Conservation (phyloP, 2,113 vertebrate species). For the Oryzias celebensis region DNA sequence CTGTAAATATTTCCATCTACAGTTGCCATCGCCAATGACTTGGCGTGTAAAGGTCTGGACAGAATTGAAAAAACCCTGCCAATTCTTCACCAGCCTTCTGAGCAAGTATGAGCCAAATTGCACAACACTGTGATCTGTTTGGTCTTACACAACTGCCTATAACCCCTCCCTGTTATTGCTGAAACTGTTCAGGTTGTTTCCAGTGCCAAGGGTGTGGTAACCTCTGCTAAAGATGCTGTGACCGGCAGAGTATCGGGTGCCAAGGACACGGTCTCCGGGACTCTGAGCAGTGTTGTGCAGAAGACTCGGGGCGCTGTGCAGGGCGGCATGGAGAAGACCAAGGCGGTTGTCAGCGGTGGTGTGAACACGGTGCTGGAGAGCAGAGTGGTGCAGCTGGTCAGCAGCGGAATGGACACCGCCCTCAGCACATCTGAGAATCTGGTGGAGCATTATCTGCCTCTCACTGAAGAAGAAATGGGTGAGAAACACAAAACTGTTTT, state of each 20-base stretch:
- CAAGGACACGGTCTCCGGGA: conserved; percentile 82
- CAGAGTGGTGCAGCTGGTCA: conserved; percentile 80
- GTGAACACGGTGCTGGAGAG: conserved; percentile 86
- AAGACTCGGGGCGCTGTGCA: conserved; percentile 84
- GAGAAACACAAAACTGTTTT: conserved; percentile 39
- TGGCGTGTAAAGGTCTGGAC: conserved; percentile 91
- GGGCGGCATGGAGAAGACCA: conserved; percentile 84
- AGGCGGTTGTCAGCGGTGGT: conserved; percentile 80
- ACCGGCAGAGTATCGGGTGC: conserved; percentile 80
- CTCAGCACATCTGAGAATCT: conserved; percentile 86
- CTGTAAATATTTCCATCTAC: neutral
- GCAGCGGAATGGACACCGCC: conserved; percentile 82
- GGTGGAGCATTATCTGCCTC: conserved; percentile 89
- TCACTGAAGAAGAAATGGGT: conserved; percentile 86
- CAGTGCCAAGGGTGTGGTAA: conserved; percentile 80
- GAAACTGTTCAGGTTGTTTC: conserved; percentile 53
- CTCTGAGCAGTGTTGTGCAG: conserved; percentile 79
- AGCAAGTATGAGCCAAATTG: conserved; percentile 75
- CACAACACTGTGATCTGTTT: conserved; percentile 15
- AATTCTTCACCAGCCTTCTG: conserved; percentile 85
- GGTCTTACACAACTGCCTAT: conserved; percentile 3
- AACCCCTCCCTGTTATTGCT: neutral
- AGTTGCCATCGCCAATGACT: conserved; percentile 88
- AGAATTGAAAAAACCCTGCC: conserved; percentile 89
- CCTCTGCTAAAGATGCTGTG: conserved; percentile 80